Percentiles rank a stretch among this genome's conserved stretches.
phyloP scores from a whole-genome alignment of 2,888 invertebrate genomes.

The Polietes domitor region DNA sequence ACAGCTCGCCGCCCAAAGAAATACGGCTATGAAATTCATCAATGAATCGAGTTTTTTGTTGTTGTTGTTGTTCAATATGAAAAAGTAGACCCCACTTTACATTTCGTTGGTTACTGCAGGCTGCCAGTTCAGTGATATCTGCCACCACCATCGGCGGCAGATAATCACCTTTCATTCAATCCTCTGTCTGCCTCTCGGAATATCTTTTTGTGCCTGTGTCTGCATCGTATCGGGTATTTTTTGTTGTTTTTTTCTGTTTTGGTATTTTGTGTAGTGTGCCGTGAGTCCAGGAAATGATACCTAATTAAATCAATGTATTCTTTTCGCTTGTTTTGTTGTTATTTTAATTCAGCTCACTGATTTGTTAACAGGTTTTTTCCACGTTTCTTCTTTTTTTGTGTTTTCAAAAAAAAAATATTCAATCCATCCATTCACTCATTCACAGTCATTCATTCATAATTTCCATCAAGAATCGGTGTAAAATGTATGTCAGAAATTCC shows the following conservation, averaged over 20 bases:
- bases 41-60: constrained; percentile 9
- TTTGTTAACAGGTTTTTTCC: constrained; percentile 49
- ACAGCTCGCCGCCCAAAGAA: not conserved
- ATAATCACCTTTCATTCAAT: constrained; percentile 22
- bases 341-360: constrained; percentile 36
- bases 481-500: constrained; percentile 42
- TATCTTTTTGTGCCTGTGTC: constrained; percentile 10
- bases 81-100: not conserved
- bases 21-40: constrained; percentile 16
- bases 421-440: not conserved
- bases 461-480: constrained; percentile 38
- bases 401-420: too few relatives aligned
- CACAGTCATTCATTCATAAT: constrained; percentile 61
- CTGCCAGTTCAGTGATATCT: not conserved
- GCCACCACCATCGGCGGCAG: not conserved
- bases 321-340: constrained; percentile 32
- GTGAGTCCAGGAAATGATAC: constrained; percentile 79
- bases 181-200: not conserved
- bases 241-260: too few relatives aligned
- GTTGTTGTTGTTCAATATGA: not conserved
- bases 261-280: not conserved
- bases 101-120: not conserved
- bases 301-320: constrained; percentile 79
- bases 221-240: not conserved
- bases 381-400: not conserved